Evolutionary conservation across 2,797 vertebrate species (phyloP).

Genomic region (Pterois miles): DNA sequence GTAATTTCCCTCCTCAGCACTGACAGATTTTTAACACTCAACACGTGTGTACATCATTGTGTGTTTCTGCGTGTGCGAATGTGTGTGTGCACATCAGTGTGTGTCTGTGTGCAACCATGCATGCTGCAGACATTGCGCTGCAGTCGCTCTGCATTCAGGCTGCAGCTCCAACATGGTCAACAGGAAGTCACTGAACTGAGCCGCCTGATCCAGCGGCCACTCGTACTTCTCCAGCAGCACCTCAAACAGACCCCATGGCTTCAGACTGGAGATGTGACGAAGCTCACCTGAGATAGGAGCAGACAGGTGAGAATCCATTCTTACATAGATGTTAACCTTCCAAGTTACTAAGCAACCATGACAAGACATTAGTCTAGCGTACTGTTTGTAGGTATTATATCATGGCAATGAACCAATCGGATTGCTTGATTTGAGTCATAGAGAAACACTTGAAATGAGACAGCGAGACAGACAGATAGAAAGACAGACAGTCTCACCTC

Average conservation of each 20-base stretch:
- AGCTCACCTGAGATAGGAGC: slow-evolving; percentile 87
- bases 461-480: not conserved
- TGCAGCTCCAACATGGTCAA: slow-evolving; percentile 95
- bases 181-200: slow-evolving; percentile 98
- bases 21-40: not conserved
- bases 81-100: not conserved
- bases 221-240: slow-evolving; percentile 98
- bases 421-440: not conserved
- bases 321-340: too few relatives aligned
- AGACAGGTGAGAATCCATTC: not conserved
- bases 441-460: not conserved
- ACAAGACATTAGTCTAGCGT: too few relatives aligned
- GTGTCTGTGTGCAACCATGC: slow-evolving; percentile 91
- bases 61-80: slow-evolving; percentile 84
- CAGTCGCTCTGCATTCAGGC: slow-evolving; percentile 92
- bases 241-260: slow-evolving; percentile 97
- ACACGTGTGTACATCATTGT: not conserved
- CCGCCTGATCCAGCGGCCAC: slow-evolving; percentile 96
- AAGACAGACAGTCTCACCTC: slow-evolving; percentile 82
- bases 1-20: not conserved
- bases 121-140: slow-evolving; percentile 94
- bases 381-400: not conserved
- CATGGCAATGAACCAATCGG: not conserved
- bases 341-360: too few relatives aligned
- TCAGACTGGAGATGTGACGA: slow-evolving; percentile 96